Evolutionary conservation across 2,888 invertebrate genomes (phyloP), one percentile per base, ranked within the genome.

Genomic region (Alitta virens): DNA sequence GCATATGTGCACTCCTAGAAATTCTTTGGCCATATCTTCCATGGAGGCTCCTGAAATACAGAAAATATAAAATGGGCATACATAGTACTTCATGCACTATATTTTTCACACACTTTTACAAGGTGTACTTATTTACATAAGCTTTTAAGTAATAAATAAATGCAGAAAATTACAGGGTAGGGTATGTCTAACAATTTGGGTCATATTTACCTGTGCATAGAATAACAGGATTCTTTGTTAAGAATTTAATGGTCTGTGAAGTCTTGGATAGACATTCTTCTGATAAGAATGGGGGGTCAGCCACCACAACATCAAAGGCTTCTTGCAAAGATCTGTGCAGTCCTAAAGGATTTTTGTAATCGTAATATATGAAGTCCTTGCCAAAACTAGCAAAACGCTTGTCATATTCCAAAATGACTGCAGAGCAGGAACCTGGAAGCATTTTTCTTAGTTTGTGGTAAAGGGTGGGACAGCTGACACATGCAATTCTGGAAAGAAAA

Each of bases 251-350:
- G 0, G 93, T 92, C 63, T 87, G 83, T 0, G 91, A 87, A 0
- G 90, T 90, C 84, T 95, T 94, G 0, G 87, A 86, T 54, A 96
- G 85, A 81, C 97, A 97, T 79, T 96, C 96, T 71, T 92, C 90
- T 0, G 94, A 91, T 1, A 98, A 85, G 82, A 96, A 97, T 0
- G 98, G 98, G 1, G 98, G 97, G 84, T 98, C 97, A 0, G 91
- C 92, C 59, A 98, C 85, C 0, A 97, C 90, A 25, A 97, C 78
- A 81, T 95, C 92, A 79, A 89, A 95, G 52, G 84, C 78, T 21
- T 72, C 66, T 59, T 75, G 68, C 16, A 88, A 82, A 14, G 89
- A 87, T 38, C 84, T 78, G 0, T 89, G 88, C 16, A 92, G 75
- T 54, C 87, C 86, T 14, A 90, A 85, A 0, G 93, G 92, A 14